phyloP scores from a whole-genome alignment of 1,140 invertebrate species.

The Heterodera carotae region DNA sequence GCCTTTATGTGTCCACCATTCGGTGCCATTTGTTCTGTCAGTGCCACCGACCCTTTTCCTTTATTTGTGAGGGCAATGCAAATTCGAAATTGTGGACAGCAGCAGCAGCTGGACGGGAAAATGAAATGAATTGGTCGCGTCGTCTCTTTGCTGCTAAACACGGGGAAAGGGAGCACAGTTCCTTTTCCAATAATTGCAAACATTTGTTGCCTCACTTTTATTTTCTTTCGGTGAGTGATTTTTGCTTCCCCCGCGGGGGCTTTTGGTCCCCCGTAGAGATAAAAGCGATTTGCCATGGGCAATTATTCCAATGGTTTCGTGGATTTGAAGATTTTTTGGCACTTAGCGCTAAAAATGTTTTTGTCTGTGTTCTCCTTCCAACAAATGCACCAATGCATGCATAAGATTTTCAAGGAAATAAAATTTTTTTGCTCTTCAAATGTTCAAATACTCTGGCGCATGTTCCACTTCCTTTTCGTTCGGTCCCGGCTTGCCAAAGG shows the following conservation, averaged over 20 bases:
- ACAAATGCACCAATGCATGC: background rate
- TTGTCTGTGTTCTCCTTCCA: background rate
- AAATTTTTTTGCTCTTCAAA: background rate
- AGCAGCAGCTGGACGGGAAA: no score
- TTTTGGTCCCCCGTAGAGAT: background rate
- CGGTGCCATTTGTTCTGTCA: background rate
- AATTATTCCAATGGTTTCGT: background rate
- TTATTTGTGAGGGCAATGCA: background rate
- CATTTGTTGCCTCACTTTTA: background rate
- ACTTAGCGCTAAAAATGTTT: no score
- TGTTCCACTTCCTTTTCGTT: background rate
- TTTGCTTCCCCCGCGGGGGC: background rate
- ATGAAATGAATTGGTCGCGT: no score
- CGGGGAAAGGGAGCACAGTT: no score
- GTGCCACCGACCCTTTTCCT: no score
- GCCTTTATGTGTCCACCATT: no score
- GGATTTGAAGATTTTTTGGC: background rate
- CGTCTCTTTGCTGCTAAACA: no score
- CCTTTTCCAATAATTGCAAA: background rate
- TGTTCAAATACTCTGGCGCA: background rate
- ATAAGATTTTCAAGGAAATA: background rate
- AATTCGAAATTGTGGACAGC: background rate
- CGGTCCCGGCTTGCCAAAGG: background rate
- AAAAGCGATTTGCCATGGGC: background rate
- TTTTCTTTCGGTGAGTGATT: background rate